Evolutionary conservation across 2,888 invertebrate species (phyloP), one percentile per base, ranked within the genome.

Genomic region (Argynnis bischoffii): DNA sequence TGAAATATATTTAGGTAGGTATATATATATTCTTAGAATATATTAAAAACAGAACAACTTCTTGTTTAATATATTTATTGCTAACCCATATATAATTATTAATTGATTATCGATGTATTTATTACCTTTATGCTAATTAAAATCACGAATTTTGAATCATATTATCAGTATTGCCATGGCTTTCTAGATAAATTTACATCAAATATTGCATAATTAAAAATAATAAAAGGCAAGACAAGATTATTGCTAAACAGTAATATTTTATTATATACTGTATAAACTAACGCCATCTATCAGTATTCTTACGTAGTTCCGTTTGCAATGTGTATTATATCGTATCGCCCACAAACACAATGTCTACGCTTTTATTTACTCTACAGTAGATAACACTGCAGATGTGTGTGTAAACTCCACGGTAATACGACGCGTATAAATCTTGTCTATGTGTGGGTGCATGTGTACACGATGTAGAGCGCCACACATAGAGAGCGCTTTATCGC

Each of bases 331-430:
- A 73, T 69, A 70, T 73, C 55, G 68, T 66, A 55, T 50, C 57
- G 57, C 66, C 64, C 61, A 65, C 68, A 65, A 63, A 18, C 41
- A n/a, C 47, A 26, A 18, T 31, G 54, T 68, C 69, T 65, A 68
- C 64, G 54, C 47, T 56, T 67, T 70, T 73, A 72, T 75, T 72
- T 73, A 74, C 74, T 69, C 63, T 61, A 64, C 66, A 60, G 14
- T 47, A 68, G 64, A 72, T 71, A 70, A 64, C 54, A 51, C 65
- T 55, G 2, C 21, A 16, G 5, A n/a, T 70, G 72, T 78, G 80
- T 78, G 81, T 74, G 84, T 77, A 75, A 71, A 71, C 60, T 64
- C 64, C 70, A 75, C 83, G 69, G 63, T 61, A 78, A 83, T 76
- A 74, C 68, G 63, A 70, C 77, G 73, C 64, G 70, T 69, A 69